These are phyloP conservation scores for Anarrhichthys ocellatus DNA, from an alignment of 2,113 vertebrate genomes.

Conservation along the genomic window DNA sequence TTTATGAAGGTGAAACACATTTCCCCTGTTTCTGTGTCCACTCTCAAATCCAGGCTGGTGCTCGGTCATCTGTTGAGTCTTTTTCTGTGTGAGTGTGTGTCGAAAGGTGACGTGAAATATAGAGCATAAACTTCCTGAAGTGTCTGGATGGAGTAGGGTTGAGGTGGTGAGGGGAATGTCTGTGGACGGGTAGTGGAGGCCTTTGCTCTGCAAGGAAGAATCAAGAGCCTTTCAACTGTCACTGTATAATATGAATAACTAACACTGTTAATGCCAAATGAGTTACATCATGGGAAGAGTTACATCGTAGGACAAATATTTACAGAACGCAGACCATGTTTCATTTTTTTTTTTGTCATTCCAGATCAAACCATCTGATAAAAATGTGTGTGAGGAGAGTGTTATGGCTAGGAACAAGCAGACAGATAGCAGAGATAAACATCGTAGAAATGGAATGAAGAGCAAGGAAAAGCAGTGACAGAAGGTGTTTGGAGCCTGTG, in stretches of 20 bases:
- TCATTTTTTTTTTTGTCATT: conserved; percentile 22
- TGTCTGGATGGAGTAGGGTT: conserved; percentile 14
- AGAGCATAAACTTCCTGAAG: conserved; percentile 24
- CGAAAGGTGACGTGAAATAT: conserved; percentile 46
- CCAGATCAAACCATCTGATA: conserved; percentile 44
- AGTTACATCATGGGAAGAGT: conserved; percentile 36
- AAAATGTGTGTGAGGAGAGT: conserved; percentile 31
- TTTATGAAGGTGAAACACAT: conserved; percentile 42
- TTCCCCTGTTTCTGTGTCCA: conserved; percentile 30
- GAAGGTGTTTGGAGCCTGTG: conserved; percentile 45
- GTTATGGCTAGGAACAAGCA: conserved; percentile 54
- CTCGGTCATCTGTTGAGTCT: conserved; percentile 50
- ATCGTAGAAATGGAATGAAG: conserved; percentile 30
- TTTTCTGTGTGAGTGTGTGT: conserved; percentile 31
- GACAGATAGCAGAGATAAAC: conserved; percentile 63
- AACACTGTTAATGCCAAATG: conserved; percentile 3
- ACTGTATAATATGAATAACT: conserved; percentile 17
- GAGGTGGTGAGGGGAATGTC: neutral
- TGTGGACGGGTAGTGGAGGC: neutral
- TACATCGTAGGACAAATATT: conserved; percentile 31
- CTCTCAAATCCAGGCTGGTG: conserved; percentile 27
- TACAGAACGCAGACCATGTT: conserved; percentile 26
- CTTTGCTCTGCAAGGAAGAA: neutral
- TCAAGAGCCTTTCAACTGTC: neutral
- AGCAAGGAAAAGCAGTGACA: conserved; percentile 7